Percentiles rank a stretch among this genome's conserved stretches.
These are phyloP conservation scores for Rhabditoides inermis DNA, from an alignment of 2,888 invertebrate species.

Conservation along the genomic window DNA sequence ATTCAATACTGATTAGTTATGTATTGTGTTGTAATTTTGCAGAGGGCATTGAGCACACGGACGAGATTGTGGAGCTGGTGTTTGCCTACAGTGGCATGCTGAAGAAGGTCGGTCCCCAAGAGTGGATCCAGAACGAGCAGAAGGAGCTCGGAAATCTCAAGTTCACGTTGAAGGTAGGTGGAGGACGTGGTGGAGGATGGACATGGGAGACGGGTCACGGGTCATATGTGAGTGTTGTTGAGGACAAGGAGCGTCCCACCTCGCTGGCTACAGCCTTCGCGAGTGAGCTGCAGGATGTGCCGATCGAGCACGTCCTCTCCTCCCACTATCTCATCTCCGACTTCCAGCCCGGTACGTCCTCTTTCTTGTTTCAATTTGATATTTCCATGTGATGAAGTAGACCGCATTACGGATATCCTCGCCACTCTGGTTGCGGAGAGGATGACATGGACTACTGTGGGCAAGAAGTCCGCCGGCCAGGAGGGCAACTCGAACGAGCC, in stretches of 20 bases:
- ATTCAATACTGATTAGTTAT: neutral
- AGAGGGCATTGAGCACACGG: constrained; percentile 65
- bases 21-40: no score
- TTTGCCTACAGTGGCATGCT: constrained; percentile 77
- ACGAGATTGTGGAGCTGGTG: constrained; percentile 70
- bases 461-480: constrained; percentile 71
- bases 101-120: constrained; percentile 65
- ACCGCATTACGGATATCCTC: constrained; percentile 60
- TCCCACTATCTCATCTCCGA: constrained; percentile 72
- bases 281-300: constrained; percentile 55
- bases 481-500: constrained; percentile 27
- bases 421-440: constrained; percentile 71
- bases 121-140: constrained; percentile 88
- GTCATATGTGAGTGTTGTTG: no score
- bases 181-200: no score
- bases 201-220: no score
- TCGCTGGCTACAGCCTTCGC: constrained; percentile 46
- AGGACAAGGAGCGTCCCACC: constrained; percentile 55
- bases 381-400: no score
- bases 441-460: constrained; percentile 61
- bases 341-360: constrained; percentile 64
- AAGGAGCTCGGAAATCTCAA: constrained; percentile 22
- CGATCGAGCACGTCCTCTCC: constrained; percentile 74
- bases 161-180: constrained; percentile 41
- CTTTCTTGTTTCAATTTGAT: no score